These are phyloP conservation scores for Acrossocheilus fasciatus DNA, from an alignment of 2,797 vertebrate genomes.

Conservation along the genomic window DNA sequence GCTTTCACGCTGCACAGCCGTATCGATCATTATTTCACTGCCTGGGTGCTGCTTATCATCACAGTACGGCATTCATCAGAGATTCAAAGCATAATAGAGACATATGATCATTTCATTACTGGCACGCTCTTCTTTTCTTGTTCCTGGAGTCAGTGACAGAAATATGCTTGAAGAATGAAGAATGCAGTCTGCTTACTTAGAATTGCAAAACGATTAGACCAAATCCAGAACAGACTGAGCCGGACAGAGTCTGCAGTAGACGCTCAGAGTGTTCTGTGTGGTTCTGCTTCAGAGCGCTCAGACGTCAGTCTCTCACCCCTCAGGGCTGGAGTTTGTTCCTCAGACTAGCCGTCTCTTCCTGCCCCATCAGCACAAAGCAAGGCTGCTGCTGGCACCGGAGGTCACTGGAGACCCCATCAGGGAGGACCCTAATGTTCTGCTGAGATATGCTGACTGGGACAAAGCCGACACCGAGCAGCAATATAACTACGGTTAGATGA, in stretches of 20 bases:
- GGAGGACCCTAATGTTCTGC: conserved; percentile 35
- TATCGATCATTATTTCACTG: conserved; percentile 43
- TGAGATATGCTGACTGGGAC: conserved; percentile 56
- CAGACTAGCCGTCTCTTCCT: conserved; percentile 34
- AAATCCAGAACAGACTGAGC: conserved; percentile 31
- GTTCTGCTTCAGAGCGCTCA: conserved; percentile 11
- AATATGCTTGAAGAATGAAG: conserved; percentile 3
- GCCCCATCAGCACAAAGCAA: conserved; percentile 58
- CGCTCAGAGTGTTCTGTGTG: conserved; percentile 1
- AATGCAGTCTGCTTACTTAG: conserved; percentile 19
- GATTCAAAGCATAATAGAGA: conserved; percentile 34
- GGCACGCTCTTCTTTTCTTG: background rate
- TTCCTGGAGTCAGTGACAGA: conserved; percentile 8
- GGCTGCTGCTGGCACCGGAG: background rate
- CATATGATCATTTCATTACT: conserved; percentile 32
- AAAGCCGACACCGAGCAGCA: conserved; percentile 30
- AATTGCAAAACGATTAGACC: conserved; percentile 22
- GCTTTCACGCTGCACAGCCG: conserved; percentile 41
- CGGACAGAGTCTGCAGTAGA: background rate
- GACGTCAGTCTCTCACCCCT: conserved; percentile 34
- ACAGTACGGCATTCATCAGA: conserved; percentile 31
- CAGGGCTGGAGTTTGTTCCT: conserved; percentile 33
- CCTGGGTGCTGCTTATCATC: background rate
- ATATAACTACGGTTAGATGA: conserved; percentile 29
- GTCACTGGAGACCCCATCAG: conserved; percentile 51